These are phyloP conservation scores for Pantherophis vulpinus DNA, from an alignment of 2,797 vertebrate species.

Conservation along the genomic window DNA sequence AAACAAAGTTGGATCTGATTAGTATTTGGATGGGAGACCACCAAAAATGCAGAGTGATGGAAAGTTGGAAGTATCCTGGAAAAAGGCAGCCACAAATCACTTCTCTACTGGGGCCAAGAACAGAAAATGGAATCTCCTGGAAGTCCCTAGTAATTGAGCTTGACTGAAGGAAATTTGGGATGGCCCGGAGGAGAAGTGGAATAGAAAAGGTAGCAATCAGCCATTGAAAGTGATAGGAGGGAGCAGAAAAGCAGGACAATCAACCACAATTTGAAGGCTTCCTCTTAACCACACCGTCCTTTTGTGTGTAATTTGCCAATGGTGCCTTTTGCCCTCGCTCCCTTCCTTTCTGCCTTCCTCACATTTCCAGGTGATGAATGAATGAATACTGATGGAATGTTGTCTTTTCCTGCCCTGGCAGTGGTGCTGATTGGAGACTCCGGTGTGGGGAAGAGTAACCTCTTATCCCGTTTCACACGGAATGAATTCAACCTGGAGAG, in stretches of 20 bases:
- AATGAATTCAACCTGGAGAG: slow-evolving; percentile 98
- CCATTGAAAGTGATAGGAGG: not conserved
- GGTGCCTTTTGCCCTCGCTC: not conserved
- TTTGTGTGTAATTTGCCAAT: not conserved
- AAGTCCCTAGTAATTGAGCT: not conserved
- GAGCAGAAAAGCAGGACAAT: not conserved
- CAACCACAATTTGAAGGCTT: not conserved
- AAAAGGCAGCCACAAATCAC: not conserved
- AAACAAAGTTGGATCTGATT: not conserved
- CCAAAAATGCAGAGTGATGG: not conserved
- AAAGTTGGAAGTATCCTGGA: not conserved
- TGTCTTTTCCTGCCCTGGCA: slow-evolving; percentile 55
- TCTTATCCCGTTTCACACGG: slow-evolving; percentile 92
- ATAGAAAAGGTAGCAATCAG: not conserved
- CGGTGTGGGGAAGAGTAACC: slow-evolving; percentile 95
- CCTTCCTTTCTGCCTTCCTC: not conserved
- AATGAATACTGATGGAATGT: not conserved
- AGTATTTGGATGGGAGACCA: not conserved
- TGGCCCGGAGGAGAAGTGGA: not conserved
- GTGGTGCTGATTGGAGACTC: slow-evolving; percentile 97
- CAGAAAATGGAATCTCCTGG: not conserved
- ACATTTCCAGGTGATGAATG: not conserved
- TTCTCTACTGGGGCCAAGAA: not conserved
- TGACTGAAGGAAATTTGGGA: not conserved
- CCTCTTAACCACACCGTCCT: not conserved